Percentiles rank a stretch among this genome's conserved stretches.
Conservation (phyloP, 1,140 invertebrate species). For the Bombus superbus region DNA sequence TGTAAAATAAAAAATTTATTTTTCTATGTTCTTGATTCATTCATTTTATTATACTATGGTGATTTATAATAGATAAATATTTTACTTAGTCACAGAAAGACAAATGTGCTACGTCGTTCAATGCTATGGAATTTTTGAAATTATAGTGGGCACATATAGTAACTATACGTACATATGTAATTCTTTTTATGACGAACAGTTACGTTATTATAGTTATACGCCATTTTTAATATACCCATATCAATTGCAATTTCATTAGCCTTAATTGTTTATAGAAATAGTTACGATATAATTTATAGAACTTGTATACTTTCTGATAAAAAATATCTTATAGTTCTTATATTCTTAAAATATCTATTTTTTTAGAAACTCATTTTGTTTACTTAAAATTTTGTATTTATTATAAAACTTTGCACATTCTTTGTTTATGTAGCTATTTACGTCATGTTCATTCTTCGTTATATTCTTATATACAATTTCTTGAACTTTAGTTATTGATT, state of each 20-base stretch:
- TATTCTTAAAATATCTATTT: not conserved
- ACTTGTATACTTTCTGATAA: not conserved
- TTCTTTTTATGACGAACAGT: not conserved
- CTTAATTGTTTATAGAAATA: not conserved
- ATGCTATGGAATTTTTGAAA: not conserved
- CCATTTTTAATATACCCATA: not conserved
- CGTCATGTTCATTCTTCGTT: not conserved
- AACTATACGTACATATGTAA: no score
- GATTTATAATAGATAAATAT: no score
- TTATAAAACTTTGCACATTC: not conserved
- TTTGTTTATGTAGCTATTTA: not conserved
- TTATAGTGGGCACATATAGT: not conserved
- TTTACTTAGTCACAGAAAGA: no score
- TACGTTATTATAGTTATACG: no score
- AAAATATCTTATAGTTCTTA: not conserved
- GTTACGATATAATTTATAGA: not conserved
- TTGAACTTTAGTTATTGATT: not conserved
- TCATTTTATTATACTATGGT: not conserved
- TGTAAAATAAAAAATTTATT: slow-evolving; percentile 71
- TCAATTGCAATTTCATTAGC: not conserved
- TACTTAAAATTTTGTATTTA: not conserved
- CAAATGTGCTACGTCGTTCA: no score
- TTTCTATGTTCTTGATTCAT: not conserved
- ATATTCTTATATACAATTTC: not conserved
- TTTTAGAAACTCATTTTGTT: not conserved